A percentile compares a stretch with the other conserved stretches of the same genome.
Conservation (phyloP, 2,113 vertebrate species). For the Myiopsitta monachus region DNA sequence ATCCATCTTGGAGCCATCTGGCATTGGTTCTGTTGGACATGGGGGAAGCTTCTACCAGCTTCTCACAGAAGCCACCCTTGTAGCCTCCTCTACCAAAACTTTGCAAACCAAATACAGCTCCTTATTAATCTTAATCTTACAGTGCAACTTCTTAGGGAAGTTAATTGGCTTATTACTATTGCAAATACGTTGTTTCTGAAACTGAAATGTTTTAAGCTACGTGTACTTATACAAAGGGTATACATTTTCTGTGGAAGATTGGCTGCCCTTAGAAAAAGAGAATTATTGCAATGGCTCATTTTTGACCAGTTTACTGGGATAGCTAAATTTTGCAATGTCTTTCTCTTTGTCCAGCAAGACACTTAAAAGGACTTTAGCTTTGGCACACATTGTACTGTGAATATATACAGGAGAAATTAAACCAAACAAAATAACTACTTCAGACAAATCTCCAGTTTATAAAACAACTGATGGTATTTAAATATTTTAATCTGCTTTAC, state of each 20-base stretch:
- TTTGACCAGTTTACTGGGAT: not conserved
- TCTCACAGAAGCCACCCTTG: not conserved
- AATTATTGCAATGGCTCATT: not conserved
- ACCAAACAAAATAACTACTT: not conserved
- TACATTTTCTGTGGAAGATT: not conserved
- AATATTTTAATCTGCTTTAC: slow-evolving; percentile 68
- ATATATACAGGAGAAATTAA: not conserved
- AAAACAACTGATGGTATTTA: slow-evolving; percentile 47
- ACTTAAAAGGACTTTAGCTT: not conserved
- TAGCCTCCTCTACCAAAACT: not conserved
- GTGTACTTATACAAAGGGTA: not conserved
- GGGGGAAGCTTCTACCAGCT: not conserved
- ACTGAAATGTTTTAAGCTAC: not conserved
- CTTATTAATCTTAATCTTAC: not conserved
- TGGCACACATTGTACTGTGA: not conserved
- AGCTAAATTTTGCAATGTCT: not conserved
- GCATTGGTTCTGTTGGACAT: not conserved
- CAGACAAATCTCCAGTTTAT: slow-evolving; percentile 62
- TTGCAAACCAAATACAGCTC: not conserved
- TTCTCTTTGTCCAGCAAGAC: slow-evolving; percentile 5
- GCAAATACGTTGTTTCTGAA: not conserved
- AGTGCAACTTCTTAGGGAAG: not conserved
- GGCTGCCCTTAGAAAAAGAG: not conserved
- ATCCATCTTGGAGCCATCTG: not conserved
- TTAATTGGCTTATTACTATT: not conserved